Evolutionary conservation across 2,888 invertebrate genomes (phyloP).

Genomic region (Chaetogeoica ovagalla): DNA sequence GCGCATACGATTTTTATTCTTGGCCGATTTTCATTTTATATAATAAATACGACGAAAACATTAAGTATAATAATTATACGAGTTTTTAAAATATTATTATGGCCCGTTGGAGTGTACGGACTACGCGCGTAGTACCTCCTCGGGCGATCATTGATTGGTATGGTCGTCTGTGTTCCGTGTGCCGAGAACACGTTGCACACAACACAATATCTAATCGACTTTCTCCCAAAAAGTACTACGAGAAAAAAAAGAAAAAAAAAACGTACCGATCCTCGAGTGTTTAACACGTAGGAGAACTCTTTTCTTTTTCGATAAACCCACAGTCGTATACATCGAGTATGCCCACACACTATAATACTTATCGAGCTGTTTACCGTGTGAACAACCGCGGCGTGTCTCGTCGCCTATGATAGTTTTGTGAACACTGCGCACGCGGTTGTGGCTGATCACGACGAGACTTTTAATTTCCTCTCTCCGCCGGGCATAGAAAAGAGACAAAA

Average conservation of each 20-base stretch:
- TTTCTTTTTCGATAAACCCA: conserved; percentile 21
- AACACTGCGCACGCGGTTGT: no score
- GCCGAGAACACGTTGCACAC: conserved; percentile 32
- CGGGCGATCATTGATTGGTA: conserved; percentile 29
- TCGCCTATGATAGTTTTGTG: not conserved
- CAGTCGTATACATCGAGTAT: not conserved
- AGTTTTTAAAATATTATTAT: not conserved
- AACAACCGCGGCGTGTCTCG: not conserved
- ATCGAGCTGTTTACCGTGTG: not conserved
- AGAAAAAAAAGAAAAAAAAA: conserved; percentile 9
- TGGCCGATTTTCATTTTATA: conserved; percentile 1
- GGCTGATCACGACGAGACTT: not conserved
- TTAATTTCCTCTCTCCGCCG: no score
- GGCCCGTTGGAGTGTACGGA: not conserved
- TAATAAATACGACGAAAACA: not conserved
- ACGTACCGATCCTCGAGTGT: not conserved
- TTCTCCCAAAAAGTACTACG: conserved; percentile 5
- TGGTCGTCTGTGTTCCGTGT: not conserved
- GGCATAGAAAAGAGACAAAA: no score
- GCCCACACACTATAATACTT: not conserved
- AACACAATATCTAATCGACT: not conserved
- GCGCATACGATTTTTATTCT: not conserved
- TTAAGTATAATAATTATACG: not conserved
- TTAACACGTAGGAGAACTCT: conserved; percentile 41
- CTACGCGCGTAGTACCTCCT: not conserved